Evolutionary conservation across 1,140 invertebrate genomes (phyloP).

Genomic region (Drosophila lacertosa): DNA sequence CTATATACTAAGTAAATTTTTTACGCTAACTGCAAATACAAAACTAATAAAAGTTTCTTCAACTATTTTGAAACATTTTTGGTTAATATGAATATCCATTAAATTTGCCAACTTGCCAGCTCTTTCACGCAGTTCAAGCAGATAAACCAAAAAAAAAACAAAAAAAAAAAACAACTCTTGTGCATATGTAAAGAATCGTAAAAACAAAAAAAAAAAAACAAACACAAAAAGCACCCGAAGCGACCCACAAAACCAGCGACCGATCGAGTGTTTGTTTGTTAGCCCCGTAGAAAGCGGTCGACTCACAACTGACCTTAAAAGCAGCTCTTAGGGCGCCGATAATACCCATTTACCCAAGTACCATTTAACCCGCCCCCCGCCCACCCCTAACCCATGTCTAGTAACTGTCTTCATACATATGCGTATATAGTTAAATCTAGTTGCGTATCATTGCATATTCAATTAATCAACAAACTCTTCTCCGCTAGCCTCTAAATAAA

Average conservation of each 20-base stretch:
- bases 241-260: conserved; percentile 27
- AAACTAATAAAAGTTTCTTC: too few species aligned
- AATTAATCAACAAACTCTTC: background rate
- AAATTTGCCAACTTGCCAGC: background rate
- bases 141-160: background rate
- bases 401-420: conserved; percentile 30
- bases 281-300: conserved; percentile 38
- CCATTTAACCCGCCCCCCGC: too few species aligned
- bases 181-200: background rate
- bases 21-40: too few species aligned
- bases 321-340: conserved; percentile 38
- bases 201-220: too few species aligned
- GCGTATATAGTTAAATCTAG: conserved; percentile 7
- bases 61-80: too few species aligned
- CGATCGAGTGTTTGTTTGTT: conserved; percentile 42
- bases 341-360: conserved; percentile 29
- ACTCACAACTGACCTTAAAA: conserved; percentile 31
- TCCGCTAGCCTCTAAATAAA: conserved; percentile 1
- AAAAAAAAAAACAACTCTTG: too few species aligned
- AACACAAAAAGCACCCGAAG: conserved; percentile 30
- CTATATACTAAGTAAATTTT: too few species aligned
- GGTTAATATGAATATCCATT: too few species aligned
- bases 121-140: background rate
- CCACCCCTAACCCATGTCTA: too few species aligned
- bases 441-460: conserved; percentile 1